phyloP scores from a whole-genome alignment of 2,797 vertebrate species.

The Siniperca obscura region DNA sequence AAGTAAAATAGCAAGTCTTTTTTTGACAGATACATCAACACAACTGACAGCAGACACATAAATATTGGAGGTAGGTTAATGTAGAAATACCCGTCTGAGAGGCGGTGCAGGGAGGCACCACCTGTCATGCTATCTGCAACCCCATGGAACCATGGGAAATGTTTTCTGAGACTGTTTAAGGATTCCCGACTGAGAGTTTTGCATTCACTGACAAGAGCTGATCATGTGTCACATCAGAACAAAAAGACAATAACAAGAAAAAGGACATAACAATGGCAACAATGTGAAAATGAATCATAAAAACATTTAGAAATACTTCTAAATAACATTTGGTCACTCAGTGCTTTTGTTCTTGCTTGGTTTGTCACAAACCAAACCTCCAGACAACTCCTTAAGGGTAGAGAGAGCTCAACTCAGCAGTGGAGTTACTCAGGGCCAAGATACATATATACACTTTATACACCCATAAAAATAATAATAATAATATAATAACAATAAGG shows the following conservation, averaged over 20 bases:
- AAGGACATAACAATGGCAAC: slow-evolving; percentile 52
- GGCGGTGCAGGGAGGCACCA: slow-evolving; percentile 47
- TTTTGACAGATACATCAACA: slow-evolving; percentile 63
- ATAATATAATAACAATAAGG: slow-evolving; percentile 78
- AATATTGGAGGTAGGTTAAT: slow-evolving; percentile 84
- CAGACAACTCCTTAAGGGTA: slow-evolving; percentile 75
- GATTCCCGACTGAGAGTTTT: slow-evolving; percentile 69
- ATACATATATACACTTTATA: slow-evolving; percentile 82
- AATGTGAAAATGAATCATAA: slow-evolving; percentile 62
- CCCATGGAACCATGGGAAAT: slow-evolving; percentile 74
- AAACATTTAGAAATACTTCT: slow-evolving; percentile 78
- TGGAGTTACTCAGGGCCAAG: slow-evolving; percentile 79
- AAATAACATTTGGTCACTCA: slow-evolving; percentile 86
- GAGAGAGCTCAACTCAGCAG: slow-evolving; percentile 79
- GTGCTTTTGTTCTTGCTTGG: slow-evolving; percentile 83
- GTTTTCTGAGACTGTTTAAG: slow-evolving; percentile 68
- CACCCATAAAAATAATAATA: slow-evolving; percentile 78
- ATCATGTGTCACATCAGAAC: slow-evolving; percentile 57
- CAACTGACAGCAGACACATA: slow-evolving; percentile 73
- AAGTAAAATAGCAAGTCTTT: slow-evolving; percentile 60
- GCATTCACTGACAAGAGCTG: slow-evolving; percentile 67
- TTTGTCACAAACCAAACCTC: slow-evolving; percentile 75
- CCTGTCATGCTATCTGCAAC: slow-evolving; percentile 71
- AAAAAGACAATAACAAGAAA: slow-evolving; percentile 32
- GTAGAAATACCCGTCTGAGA: slow-evolving; percentile 83